A percentile compares a stretch with the other conserved stretches of the same genome.
Evolutionary conservation across 2,888 invertebrate species (phyloP).

Genomic region (Phaedon cochleariae): DNA sequence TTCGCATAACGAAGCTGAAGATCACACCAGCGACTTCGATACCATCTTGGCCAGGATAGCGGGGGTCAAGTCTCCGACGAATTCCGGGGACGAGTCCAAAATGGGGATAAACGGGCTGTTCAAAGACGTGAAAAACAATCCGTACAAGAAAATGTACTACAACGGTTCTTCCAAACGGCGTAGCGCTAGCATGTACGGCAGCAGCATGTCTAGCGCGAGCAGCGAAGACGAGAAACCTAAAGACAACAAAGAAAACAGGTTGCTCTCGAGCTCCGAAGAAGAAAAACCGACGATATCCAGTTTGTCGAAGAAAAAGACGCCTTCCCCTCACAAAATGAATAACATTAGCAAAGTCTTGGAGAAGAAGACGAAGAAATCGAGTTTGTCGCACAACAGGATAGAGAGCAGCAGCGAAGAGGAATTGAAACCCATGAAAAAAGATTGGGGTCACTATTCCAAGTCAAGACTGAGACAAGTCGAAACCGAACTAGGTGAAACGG

Average conservation of each 20-base stretch:
- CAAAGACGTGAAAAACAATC: conserved; percentile 68
- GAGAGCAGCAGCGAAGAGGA: conserved; percentile 74
- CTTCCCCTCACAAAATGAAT: conserved; percentile 46
- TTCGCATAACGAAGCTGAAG: conserved; percentile 73
- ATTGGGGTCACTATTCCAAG: conserved; percentile 58
- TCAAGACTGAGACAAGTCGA: conserved; percentile 78
- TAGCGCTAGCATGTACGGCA: conserved; percentile 71
- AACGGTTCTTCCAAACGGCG: conserved; percentile 76
- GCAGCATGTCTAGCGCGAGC: conserved; percentile 67
- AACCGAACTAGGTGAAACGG: conserved; percentile 74
- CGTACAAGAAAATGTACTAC: conserved; percentile 79
- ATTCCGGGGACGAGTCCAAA: conserved; percentile 69
- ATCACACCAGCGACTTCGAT: conserved; percentile 75
- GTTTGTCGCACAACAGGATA: conserved; percentile 56
- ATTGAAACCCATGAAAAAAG: conserved; percentile 61
- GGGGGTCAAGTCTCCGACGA: conserved; percentile 66
- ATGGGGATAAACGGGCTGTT: conserved; percentile 76
- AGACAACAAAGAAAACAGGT: conserved; percentile 63
- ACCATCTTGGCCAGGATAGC: conserved; percentile 74
- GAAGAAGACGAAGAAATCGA: conserved; percentile 55
- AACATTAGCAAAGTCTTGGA: conserved; percentile 43
- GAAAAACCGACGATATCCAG: conserved; percentile 64
- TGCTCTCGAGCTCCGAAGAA: conserved; percentile 63
- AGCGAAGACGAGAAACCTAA: conserved; percentile 61
- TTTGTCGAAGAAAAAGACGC: conserved; percentile 36